Conservation (phyloP, 1,140 invertebrate species). For the Heterodera schachtii region DNA sequence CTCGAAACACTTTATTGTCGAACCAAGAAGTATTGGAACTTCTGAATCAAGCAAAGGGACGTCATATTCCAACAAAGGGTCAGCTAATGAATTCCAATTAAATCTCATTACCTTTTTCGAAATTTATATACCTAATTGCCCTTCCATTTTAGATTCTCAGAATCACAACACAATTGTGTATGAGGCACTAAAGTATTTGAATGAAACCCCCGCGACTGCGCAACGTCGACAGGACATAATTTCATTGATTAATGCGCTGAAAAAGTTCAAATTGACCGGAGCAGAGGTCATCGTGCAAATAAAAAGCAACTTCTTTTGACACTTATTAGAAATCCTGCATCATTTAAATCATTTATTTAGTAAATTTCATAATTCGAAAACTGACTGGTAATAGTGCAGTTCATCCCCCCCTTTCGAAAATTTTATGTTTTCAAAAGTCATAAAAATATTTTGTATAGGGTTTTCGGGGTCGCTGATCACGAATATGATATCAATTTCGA, state of each 20-base stretch:
- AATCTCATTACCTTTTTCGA: not conserved
- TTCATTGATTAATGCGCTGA: conserved; percentile 20
- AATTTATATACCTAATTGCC: no score
- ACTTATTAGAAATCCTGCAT: no score
- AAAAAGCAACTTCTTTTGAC: no score
- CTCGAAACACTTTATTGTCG: conserved; percentile 32
- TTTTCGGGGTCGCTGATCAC: no score
- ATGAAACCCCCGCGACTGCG: conserved; percentile 32
- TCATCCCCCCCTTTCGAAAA: no score
- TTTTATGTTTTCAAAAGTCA: no score
- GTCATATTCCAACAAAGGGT: conserved; percentile 10
- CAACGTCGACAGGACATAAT: conserved; percentile 28
- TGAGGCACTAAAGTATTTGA: conserved; percentile 37
- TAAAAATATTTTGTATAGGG: no score
- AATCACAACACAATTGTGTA: conserved; percentile 46
- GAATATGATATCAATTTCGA: no score
- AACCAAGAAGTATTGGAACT: conserved; percentile 38
- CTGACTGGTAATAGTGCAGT: no score
- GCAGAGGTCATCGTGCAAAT: conserved; percentile 19
- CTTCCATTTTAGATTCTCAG: conserved; percentile 24
- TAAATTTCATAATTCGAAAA: no score
- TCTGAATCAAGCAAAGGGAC: conserved; percentile 36
- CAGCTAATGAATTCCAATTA: not conserved
- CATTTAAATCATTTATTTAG: no score
- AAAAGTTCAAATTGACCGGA: conserved; percentile 44